phyloP scores from a whole-genome alignment of 2,888 invertebrate genomes.

The Pomacea canaliculata region DNA sequence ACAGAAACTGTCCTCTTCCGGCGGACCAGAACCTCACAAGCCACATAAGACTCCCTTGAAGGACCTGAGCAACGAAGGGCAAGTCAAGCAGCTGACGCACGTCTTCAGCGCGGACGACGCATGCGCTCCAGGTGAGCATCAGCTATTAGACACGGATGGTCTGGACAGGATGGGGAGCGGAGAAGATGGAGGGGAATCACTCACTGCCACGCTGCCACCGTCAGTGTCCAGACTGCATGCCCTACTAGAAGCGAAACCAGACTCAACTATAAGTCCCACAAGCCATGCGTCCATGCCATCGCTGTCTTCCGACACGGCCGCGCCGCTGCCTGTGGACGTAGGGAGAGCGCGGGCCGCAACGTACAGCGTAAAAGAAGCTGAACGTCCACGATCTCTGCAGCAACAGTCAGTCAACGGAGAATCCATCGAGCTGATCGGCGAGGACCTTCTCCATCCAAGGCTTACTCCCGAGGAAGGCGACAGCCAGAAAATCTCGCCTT shows the following conservation, averaged over 20 bases:
- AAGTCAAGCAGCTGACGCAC: slow-evolving; percentile 51
- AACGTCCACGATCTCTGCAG: not conserved
- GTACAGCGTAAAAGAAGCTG: slow-evolving; percentile 32
- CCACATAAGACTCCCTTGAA: slow-evolving; percentile 38
- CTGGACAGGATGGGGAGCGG: slow-evolving; percentile 21
- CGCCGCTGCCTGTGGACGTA: slow-evolving; percentile 30
- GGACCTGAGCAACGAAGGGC: slow-evolving; percentile 58
- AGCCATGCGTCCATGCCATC: slow-evolving; percentile 57
- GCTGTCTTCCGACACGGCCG: slow-evolving; percentile 25
- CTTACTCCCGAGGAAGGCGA: slow-evolving; percentile 4
- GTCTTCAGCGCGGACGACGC: slow-evolving; percentile 38
- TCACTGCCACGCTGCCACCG: slow-evolving; percentile 16
- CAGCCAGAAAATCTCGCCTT: slow-evolving; percentile 23
- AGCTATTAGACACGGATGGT: slow-evolving; percentile 34
- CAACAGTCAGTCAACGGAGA: not conserved
- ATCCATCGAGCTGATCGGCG: slow-evolving; percentile 27
- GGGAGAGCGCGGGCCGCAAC: slow-evolving; percentile 42
- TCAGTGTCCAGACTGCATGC: slow-evolving; percentile 22
- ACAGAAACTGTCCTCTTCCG: slow-evolving; percentile 51
- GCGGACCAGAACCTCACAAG: slow-evolving; percentile 43
- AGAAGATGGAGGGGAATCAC: not conserved
- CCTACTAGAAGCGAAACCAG: slow-evolving; percentile 37
- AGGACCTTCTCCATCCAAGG: slow-evolving; percentile 19
- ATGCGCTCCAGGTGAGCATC: not conserved
- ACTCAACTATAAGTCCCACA: slow-evolving; percentile 46